Evolutionary conservation across 2,888 invertebrate species (phyloP).

Genomic region (Trachelus stipa): DNA sequence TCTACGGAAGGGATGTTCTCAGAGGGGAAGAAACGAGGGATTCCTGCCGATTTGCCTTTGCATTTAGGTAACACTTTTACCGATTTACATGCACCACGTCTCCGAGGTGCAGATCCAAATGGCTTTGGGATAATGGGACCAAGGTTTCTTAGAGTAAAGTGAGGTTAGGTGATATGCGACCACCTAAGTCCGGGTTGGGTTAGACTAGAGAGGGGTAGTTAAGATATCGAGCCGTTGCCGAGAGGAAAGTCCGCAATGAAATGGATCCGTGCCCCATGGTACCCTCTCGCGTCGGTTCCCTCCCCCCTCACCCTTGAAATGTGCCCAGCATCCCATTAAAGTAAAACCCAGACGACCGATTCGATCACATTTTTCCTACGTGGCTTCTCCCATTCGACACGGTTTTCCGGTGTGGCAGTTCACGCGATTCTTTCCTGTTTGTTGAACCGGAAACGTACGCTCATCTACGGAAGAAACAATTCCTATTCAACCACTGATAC

Average conservation of each 20-base stretch:
- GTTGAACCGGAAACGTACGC: not conserved
- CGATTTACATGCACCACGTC: conserved; percentile 4
- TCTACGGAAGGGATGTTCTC: not conserved
- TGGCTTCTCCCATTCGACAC: not conserved
- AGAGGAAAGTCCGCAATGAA: not conserved
- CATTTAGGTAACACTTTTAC: not conserved
- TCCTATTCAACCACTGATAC: not conserved
- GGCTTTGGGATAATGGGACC: conserved; percentile 9
- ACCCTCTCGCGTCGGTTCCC: not conserved
- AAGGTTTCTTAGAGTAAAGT: not conserved
- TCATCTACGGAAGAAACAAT: not conserved
- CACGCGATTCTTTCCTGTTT: not conserved
- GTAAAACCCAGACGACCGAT: not conserved
- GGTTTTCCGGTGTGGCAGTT: not conserved
- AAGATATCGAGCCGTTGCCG: conserved; percentile 34
- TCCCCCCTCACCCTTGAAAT: not conserved
- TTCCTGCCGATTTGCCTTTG: too few relatives aligned
- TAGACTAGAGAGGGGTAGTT: conserved; percentile 33
- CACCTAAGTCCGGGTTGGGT: conserved; percentile 28
- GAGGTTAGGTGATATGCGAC: conserved; percentile 9
- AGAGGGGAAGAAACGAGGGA: not conserved
- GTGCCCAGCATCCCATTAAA: not conserved
- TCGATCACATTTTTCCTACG: not conserved
- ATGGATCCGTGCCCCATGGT: not conserved
- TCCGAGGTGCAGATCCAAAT: conserved; percentile 9